Conservation (phyloP, 2,797 vertebrate species). For the Acrossocheilus fasciatus region DNA sequence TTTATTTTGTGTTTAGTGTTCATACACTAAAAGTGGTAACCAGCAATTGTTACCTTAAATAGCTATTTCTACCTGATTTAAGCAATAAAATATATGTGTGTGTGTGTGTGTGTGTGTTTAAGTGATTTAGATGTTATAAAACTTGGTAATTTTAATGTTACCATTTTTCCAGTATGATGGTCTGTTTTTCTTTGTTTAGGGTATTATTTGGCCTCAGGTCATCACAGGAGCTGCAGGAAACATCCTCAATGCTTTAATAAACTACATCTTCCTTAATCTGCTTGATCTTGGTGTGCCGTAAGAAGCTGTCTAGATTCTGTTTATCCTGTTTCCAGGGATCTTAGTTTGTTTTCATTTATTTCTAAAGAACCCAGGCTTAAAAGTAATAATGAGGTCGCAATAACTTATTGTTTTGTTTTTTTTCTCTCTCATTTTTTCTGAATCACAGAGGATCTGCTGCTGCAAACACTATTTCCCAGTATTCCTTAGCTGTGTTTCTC, state of each 20-base stretch:
- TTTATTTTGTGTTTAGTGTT: not conserved
- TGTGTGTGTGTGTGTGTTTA: not conserved
- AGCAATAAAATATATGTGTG: not conserved
- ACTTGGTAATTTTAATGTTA: not conserved
- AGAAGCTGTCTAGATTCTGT: slow-evolving; percentile 72
- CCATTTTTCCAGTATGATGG: not conserved
- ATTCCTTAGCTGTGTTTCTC: slow-evolving; percentile 80
- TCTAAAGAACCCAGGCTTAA: not conserved
- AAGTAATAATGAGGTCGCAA: not conserved
- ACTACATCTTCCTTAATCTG: slow-evolving; percentile 83
- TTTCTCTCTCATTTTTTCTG: not conserved
- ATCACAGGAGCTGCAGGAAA: slow-evolving; percentile 84
- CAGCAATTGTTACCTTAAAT: not conserved
- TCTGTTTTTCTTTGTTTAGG: slow-evolving; percentile 74
- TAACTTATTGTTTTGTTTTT: not conserved
- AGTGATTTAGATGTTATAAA: not conserved
- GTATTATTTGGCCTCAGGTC: slow-evolving; percentile 87
- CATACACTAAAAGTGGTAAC: not conserved
- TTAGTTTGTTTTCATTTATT: not conserved
- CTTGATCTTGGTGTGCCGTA: slow-evolving; percentile 89
- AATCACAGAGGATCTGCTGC: slow-evolving; percentile 88
- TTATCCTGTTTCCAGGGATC: not conserved
- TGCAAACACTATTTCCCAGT: slow-evolving; percentile 89
- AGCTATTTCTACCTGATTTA: not conserved
- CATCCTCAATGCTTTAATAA: slow-evolving; percentile 85